Evolutionary conservation across 23 tunicate genomes (phyloP).

Genomic region (Trididemnum nubilum): DNA sequence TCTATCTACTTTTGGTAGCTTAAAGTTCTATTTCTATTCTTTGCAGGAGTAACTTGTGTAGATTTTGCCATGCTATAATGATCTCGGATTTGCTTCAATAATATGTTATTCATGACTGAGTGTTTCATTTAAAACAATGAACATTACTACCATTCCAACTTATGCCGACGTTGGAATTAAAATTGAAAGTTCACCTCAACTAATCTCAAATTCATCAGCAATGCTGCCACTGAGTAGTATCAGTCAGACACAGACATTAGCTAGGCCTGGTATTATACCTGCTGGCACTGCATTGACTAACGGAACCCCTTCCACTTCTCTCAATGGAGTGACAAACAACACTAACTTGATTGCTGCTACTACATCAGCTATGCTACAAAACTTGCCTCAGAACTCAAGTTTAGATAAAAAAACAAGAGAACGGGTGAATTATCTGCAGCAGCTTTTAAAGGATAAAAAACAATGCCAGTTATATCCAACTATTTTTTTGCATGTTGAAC

Average conservation of each 20-base stretch:
- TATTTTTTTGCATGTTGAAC: slow-evolving; percentile 89
- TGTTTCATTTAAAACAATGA: slow-evolving; percentile 29
- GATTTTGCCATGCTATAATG: too few species aligned
- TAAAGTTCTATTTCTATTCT: too few species aligned
- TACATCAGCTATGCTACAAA: slow-evolving; percentile 80
- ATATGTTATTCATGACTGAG: not conserved
- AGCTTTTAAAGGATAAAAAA: slow-evolving; percentile 95
- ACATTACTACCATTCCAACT: slow-evolving; percentile 50
- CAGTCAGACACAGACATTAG: slow-evolving; percentile 20
- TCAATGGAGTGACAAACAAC: slow-evolving; percentile 18
- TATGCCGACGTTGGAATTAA: slow-evolving; percentile 73
- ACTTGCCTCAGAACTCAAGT: slow-evolving; percentile 67
- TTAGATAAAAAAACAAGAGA: slow-evolving; percentile 87
- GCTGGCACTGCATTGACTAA: slow-evolving; percentile 28
- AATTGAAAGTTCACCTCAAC: slow-evolving; percentile 50
- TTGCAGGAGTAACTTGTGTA: too few species aligned
- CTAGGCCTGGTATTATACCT: slow-evolving; percentile 24
- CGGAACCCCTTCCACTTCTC: slow-evolving; percentile 44
- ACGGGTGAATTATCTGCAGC: slow-evolving; percentile 91
- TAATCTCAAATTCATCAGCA: slow-evolving; percentile 22
- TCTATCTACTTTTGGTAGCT: too few species aligned
- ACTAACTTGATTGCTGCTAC: slow-evolving; percentile 56
- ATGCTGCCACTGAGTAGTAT: slow-evolving; percentile 25
- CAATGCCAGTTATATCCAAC: slow-evolving; percentile 77
- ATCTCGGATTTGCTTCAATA: too few species aligned